These are phyloP conservation scores for Lomographa bimaculata DNA, from an alignment of 2,888 invertebrate species.

Conservation along the genomic window DNA sequence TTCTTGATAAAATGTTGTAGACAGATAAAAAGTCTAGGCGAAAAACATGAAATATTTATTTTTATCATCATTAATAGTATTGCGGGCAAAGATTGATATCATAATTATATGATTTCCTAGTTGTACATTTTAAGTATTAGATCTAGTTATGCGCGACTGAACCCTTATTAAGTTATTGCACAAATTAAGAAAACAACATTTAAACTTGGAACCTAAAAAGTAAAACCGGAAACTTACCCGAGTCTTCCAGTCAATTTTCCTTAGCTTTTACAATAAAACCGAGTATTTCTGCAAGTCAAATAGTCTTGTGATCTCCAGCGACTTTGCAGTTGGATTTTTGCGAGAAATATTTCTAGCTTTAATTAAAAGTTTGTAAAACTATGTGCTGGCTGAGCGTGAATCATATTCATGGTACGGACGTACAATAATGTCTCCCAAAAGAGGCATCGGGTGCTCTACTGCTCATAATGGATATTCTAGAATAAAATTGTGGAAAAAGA, in stretches of 20 bases:
- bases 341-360: conserved; percentile 58
- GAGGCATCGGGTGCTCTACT: conserved; percentile 51
- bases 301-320: conserved; percentile 31
- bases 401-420: conserved; percentile 56
- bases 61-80: too few species aligned
- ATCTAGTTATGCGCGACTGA: too few species aligned
- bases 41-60: too few species aligned
- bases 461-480: conserved; percentile 47
- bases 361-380: conserved; percentile 73
- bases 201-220: conserved; percentile 26
- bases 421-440: conserved; percentile 55
- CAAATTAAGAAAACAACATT: conserved; percentile 22
- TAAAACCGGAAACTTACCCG: conserved; percentile 25
- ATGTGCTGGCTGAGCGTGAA: conserved; percentile 53
- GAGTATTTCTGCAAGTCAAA: conserved; percentile 39
- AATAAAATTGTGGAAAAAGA: conserved; percentile 40
- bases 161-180: too few species aligned
- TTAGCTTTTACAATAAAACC: conserved; percentile 33
- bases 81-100: too few species aligned
- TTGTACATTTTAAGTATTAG: too few species aligned
- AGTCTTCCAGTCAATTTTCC: conserved; percentile 34
- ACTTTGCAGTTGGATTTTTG: conserved; percentile 44
- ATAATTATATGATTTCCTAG: too few species aligned
- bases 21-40: too few species aligned
- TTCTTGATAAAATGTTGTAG: too few species aligned